These are phyloP conservation scores for Emydura subglobosa DNA, from an alignment of 2,113 vertebrate species.

Conservation along the genomic window DNA sequence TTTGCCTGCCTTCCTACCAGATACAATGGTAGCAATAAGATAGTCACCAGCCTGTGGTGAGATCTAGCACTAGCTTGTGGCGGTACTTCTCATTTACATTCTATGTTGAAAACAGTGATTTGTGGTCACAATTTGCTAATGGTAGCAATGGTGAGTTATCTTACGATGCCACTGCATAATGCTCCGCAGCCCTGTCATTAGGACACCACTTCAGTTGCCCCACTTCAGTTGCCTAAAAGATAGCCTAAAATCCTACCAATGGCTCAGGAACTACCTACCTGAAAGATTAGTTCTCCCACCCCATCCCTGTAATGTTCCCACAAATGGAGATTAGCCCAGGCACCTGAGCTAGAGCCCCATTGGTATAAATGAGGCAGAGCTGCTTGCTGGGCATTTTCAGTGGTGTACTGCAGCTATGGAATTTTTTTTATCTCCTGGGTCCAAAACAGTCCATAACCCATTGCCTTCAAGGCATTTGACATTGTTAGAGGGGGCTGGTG, in stretches of 20 bases:
- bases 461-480: background rate
- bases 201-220: no score
- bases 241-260: accelerated
- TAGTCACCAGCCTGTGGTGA: accelerated
- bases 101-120: background rate
- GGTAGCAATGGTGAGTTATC: accelerated
- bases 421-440: background rate
- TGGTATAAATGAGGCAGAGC: background rate
- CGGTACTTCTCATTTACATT: background rate
- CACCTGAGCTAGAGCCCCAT: background rate
- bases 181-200: background rate
- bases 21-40: background rate
- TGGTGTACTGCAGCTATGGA: background rate
- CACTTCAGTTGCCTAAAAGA: background rate
- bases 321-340: background rate
- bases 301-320: accelerated
- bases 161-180: background rate
- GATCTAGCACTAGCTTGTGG: background rate
- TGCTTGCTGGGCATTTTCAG: background rate
- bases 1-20: background rate
- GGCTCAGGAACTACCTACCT: background rate
- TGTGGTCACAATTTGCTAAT: background rate
- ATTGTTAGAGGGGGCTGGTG: background rate
- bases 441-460: background rate
- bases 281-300: background rate